A percentile compares a stretch with the other conserved stretches of the same genome.
Evolutionary conservation across 2,888 invertebrate species (phyloP).

Genomic region (Zaprionus bogoriensis): DNA sequence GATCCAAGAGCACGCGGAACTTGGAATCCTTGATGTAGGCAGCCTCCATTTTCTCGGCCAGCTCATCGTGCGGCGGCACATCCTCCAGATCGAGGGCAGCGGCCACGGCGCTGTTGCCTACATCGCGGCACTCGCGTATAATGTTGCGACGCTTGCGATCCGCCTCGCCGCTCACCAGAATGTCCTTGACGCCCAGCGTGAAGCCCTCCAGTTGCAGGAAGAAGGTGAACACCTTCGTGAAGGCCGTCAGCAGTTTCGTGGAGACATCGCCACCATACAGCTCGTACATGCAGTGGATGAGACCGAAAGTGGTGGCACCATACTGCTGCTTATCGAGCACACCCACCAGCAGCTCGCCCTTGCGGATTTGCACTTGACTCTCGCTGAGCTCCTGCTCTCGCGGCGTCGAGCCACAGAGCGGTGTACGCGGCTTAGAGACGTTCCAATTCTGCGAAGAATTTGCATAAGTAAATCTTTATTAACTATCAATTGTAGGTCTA

Average conservation of each 20-base stretch:
- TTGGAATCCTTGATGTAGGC: conserved; percentile 88
- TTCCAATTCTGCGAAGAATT: conserved; percentile 57
- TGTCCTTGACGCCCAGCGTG: conserved; percentile 97
- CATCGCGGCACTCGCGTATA: conserved; percentile 86
- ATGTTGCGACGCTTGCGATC: conserved; percentile 88
- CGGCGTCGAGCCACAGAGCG: conserved; percentile 38
- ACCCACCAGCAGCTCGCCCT: conserved; percentile 94
- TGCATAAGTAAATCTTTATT: background rate
- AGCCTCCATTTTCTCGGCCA: conserved; percentile 88
- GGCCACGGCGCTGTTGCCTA: conserved; percentile 87
- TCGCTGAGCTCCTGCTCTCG: conserved; percentile 87
- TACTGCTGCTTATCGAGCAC: conserved; percentile 97
- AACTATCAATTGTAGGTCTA: rapidly evolving
- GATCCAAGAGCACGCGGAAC: conserved; percentile 91
- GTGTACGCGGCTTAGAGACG: conserved; percentile 29
- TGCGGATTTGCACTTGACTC: conserved; percentile 93
- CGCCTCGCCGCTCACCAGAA: conserved; percentile 90
- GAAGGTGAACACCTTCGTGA: conserved; percentile 95
- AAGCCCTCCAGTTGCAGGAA: conserved; percentile 96
- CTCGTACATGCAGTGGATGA: conserved; percentile 97
- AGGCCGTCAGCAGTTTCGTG: conserved; percentile 91
- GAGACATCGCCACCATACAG: conserved; percentile 95
- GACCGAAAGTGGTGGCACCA: conserved; percentile 96
- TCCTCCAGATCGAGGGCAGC: conserved; percentile 88
- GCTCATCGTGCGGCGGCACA: conserved; percentile 84